A percentile compares a stretch with the other conserved stretches of the same genome.
phyloP scores from a whole-genome alignment of 2,113 vertebrate species.

The Centropus unirufus region DNA sequence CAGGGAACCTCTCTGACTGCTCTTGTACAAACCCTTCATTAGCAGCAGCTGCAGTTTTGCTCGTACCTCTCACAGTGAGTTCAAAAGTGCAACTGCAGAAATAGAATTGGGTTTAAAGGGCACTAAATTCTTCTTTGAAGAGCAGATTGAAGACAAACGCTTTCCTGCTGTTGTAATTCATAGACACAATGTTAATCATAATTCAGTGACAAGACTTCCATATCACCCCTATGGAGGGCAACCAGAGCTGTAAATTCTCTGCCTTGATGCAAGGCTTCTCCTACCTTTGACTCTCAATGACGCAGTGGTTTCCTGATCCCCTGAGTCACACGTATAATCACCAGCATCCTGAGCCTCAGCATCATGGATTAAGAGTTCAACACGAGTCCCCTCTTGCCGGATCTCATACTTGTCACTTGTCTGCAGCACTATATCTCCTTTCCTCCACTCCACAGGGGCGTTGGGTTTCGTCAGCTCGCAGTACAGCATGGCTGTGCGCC shows the following conservation, averaged over 20 bases:
- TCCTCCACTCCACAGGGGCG: conserved; percentile 81
- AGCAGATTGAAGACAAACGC: neutral
- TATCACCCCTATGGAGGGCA: neutral
- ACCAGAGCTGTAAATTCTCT: neutral
- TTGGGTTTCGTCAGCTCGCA: conserved; percentile 82
- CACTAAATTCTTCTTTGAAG: neutral
- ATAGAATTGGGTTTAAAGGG: neutral
- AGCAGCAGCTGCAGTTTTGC: neutral
- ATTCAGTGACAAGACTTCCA: neutral
- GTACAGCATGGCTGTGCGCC: neutral
- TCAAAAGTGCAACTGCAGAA: neutral
- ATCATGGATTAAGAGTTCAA: conserved; percentile 79
- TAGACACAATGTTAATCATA: fast-evolving
- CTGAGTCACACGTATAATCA: conserved; percentile 78
- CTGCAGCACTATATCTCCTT: conserved; percentile 66
- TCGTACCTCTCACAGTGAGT: neutral
- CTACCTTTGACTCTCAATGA: conserved; percentile 84
- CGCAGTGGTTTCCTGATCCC: conserved; percentile 80
- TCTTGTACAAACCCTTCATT: neutral
- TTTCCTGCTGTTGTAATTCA: neutral
- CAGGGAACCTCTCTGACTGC: neutral
- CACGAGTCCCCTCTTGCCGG: conserved; percentile 78
- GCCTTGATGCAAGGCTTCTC: neutral
- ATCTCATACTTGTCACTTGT: conserved; percentile 77
- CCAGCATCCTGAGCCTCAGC: conserved; percentile 77